Base-by-base conservation (phyloP, 1,140 invertebrate species). In the Lepidurus arcticus region DNA sequence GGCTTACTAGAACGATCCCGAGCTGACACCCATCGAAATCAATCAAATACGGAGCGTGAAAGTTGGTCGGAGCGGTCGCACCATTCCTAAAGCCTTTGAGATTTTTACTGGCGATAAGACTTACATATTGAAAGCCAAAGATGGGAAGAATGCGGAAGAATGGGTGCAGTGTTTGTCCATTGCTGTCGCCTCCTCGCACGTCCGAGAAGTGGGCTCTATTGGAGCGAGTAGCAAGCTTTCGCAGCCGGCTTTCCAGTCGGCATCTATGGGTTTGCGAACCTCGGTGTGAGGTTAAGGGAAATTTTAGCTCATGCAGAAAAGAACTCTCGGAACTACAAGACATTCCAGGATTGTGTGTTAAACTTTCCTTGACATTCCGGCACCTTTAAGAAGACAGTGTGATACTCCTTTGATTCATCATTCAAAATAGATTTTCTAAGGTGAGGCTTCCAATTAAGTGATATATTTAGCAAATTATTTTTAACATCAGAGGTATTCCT, bases 1-100 rank as follows among this genome's bases (percentile, higher is more conserved):
- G 6, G 45, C 13, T 5, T 45, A 91, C 90, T 91, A 86, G 80
- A 83, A 83, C 79, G 86, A 86, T 73, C 86, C 86, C 82, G 85
- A 87, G 47, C 84, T 83, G 3, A 84, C 84, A 21, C 85, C 88
- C 10, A 93, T 95, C 80, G 93, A 94, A 83, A 91, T 98, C 0
- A 93, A 95, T 84, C 93, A 96, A 85, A 96, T 98, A 78, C 89
- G 94, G 44, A 95, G 93, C 80, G 94, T 98, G 1, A 94, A 96
- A 84, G 95, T 96, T 9, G 92, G 91, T 1, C 87, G 93, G 78
- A 91, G 92, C 24, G 92, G 91, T 74, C 89, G 93, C 76, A 94
- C 94, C 83, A 95, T 97, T 83, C 94, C 95, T 10, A 95, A 94
- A 85, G 94, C 95, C 1, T 97, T 98, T 87, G 95, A 98, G 88